phyloP scores from a whole-genome alignment of 1,140 invertebrate species.

The Brachionus rotundiformis region DNA sequence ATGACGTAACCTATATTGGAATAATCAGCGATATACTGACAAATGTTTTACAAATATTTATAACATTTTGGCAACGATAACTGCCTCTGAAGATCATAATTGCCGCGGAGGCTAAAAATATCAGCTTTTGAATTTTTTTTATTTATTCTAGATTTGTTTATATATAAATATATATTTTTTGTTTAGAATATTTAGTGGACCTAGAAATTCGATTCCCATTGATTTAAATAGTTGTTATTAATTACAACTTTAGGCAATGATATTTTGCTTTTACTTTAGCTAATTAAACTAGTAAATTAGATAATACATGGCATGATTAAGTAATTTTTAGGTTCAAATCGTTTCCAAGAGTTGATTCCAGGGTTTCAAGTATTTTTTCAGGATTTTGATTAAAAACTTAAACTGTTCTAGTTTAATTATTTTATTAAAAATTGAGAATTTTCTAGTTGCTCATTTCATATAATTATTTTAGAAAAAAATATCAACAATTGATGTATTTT shows the following conservation, averaged over 20 bases:
- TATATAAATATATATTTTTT: background rate
- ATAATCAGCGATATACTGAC: background rate
- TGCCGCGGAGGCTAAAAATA: background rate
- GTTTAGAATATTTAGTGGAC: background rate
- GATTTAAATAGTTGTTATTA: slow-evolving; percentile 3
- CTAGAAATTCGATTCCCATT: background rate
- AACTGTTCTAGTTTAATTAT: background rate
- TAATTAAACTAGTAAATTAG: background rate
- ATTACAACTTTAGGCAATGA: slow-evolving; percentile 1
- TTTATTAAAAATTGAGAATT: background rate
- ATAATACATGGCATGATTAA: background rate
- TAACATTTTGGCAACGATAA: background rate
- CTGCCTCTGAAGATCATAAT: background rate
- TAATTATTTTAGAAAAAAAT: too few relatives aligned
- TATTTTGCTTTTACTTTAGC: background rate
- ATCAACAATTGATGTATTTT: too few relatives aligned
- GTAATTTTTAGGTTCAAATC: background rate
- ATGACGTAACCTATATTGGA: background rate
- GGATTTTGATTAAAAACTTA: background rate
- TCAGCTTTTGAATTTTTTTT: background rate
- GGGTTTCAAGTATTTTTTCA: background rate
- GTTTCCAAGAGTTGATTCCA: background rate
- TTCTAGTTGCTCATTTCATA: too few relatives aligned
- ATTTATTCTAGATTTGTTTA: background rate
- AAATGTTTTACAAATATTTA: slow-evolving; percentile 13